Evolutionary conservation across 1,140 invertebrate genomes (phyloP).

Genomic region (Lucilia sericata): DNA sequence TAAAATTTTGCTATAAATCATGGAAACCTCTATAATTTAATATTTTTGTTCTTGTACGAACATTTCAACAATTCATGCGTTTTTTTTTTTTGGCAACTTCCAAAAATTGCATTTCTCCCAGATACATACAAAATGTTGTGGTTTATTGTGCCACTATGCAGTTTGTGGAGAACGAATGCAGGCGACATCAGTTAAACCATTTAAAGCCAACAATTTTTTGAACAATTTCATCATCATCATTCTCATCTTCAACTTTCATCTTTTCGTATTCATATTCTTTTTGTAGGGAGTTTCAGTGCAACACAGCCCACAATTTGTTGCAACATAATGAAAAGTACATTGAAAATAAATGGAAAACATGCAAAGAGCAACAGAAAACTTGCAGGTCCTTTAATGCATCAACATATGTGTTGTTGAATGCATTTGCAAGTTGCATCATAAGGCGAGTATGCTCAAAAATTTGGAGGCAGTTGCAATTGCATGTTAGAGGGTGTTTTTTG

Average conservation of each 20-base stretch:
- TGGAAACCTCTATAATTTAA: slow-evolving; percentile 7
- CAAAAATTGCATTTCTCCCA: background rate
- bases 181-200: background rate
- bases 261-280: background rate
- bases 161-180: background rate
- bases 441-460: background rate
- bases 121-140: slow-evolving; percentile 19
- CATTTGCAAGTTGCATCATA: background rate
- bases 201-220: background rate
- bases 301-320: slow-evolving; percentile 10
- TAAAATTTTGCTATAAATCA: background rate
- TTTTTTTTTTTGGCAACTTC: background rate
- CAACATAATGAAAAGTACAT: background rate
- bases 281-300: background rate
- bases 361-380: background rate
- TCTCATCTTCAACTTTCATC: background rate
- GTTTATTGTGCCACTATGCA: background rate
- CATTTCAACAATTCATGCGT: no score
- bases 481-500: slow-evolving; percentile 29
- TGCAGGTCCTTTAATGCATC: background rate
- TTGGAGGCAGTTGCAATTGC: slow-evolving; percentile 21
- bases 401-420: no score
- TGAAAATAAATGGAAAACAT: background rate
- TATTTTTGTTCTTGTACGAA: background rate
- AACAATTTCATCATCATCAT: slow-evolving; percentile 19